Percentiles rank a stretch among this genome's conserved stretches.
Conservation (phyloP, 2,797 vertebrate species). For the Labroides dimidiatus region DNA sequence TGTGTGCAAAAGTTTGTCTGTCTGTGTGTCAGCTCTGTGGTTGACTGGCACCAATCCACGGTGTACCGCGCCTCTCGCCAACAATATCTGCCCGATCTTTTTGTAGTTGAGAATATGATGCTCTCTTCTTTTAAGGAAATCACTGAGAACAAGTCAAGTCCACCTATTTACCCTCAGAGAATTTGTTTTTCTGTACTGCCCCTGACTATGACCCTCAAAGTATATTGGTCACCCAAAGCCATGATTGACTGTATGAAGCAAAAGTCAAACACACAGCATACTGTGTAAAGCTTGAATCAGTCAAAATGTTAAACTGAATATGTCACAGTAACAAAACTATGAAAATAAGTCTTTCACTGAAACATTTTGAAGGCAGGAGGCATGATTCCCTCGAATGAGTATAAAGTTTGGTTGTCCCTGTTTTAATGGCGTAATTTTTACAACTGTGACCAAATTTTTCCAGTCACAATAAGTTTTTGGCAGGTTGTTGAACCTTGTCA, state of each 20-base stretch:
- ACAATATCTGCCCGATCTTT: conserved; percentile 29
- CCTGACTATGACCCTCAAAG: neutral
- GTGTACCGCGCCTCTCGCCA: no score
- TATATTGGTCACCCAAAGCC: neutral
- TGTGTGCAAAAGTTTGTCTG: no score
- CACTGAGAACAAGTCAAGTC: conserved; percentile 3
- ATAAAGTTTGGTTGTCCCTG: neutral
- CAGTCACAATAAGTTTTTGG: conserved; percentile 6
- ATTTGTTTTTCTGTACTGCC: neutral
- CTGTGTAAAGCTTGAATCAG: neutral
- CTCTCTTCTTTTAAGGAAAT: conserved; percentile 10
- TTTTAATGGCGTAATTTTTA: neutral
- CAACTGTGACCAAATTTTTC: neutral
- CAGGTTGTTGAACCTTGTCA: neutral
- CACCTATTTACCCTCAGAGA: neutral
- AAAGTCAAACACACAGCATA: no score
- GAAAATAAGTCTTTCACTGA: neutral
- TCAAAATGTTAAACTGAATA: no score
- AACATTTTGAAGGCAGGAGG: neutral
- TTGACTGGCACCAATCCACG: no score
- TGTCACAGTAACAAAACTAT: neutral
- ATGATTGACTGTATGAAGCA: neutral
- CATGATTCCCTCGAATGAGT: neutral
- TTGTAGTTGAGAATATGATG: conserved; percentile 27
- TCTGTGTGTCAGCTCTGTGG: no score